A percentile compares a stretch with the other conserved stretches of the same genome.
phyloP scores from a whole-genome alignment of 2,888 invertebrate species.

The Xestia ashworthii region DNA sequence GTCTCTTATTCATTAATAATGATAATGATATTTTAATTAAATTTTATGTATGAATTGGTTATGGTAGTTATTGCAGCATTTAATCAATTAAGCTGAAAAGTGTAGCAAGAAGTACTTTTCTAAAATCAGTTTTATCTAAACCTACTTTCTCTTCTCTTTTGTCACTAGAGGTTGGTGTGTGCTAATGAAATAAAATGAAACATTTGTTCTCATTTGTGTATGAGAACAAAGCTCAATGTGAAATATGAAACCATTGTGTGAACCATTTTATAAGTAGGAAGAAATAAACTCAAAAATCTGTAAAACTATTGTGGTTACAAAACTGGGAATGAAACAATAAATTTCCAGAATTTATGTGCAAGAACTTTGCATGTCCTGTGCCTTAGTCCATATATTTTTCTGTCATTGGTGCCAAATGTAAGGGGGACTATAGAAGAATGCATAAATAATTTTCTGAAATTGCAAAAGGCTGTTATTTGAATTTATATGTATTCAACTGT shows the following conservation, averaged over 20 bases:
- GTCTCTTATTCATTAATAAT: too few relatives aligned
- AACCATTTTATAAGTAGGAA: not conserved
- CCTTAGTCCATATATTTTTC: not conserved
- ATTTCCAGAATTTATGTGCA: not conserved
- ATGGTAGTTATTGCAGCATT: too few relatives aligned
- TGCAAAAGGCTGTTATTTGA: not conserved
- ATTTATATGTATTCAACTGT: constrained; percentile 22
- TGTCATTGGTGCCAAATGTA: not conserved
- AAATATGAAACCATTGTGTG: not conserved
- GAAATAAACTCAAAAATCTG: not conserved
- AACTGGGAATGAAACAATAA: not conserved
- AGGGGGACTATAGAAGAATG: not conserved
- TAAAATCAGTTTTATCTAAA: not conserved
- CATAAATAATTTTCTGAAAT: not conserved
- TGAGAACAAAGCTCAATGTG: not conserved
- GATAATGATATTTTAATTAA: too few relatives aligned
- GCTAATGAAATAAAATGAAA: not conserved
- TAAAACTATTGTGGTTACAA: not conserved
- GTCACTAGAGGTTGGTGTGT: constrained; percentile 4
- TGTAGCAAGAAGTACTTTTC: not conserved
- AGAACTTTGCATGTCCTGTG: not conserved
- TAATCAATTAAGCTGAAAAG: too few relatives aligned
- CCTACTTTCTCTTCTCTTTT: not conserved
- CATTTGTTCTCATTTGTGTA: not conserved
- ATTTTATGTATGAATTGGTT: too few relatives aligned